These are phyloP conservation scores for Zenarchopterus dispar DNA, from an alignment of 2,797 vertebrate genomes.

Conservation along the genomic window DNA sequence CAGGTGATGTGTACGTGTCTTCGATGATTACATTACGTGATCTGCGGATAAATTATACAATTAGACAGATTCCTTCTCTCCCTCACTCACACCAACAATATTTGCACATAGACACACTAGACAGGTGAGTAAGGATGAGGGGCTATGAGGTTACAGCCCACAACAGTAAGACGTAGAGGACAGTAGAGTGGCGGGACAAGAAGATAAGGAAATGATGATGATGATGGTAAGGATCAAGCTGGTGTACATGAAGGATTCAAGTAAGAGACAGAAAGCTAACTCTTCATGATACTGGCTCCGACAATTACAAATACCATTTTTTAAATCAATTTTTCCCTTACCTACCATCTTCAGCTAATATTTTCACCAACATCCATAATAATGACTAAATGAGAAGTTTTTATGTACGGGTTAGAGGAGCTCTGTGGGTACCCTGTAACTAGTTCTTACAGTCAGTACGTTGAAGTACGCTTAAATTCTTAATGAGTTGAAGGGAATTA, in stretches of 20 bases:
- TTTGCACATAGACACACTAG: constrained; percentile 17
- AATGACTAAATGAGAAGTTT: no score
- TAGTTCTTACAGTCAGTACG: no score
- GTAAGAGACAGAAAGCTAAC: background rate
- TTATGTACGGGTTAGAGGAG: no score
- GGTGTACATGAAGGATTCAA: constrained; percentile 11
- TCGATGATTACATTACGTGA: background rate
- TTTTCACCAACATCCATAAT: no score
- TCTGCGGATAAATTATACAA: background rate
- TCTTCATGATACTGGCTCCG: no score
- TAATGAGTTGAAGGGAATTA: no score
- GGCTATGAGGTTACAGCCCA: constrained; percentile 9
- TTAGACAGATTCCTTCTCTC: background rate
- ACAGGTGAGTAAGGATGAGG: constrained; percentile 20
- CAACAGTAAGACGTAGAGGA: constrained; percentile 25
- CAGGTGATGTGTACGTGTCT: background rate
- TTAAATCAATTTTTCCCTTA: no score
- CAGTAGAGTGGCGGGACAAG: constrained; percentile 9
- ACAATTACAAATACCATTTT: no score
- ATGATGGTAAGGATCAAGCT: constrained; percentile 20
- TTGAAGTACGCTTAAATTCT: no score
- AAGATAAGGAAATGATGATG: constrained; percentile 38
- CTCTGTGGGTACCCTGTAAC: no score
- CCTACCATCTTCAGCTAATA: no score
- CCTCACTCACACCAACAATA: background rate